A percentile compares a stretch with the other conserved stretches of the same genome.
Conservation (phyloP, 2,888 invertebrate species). For the Hydraecia micacea region DNA sequence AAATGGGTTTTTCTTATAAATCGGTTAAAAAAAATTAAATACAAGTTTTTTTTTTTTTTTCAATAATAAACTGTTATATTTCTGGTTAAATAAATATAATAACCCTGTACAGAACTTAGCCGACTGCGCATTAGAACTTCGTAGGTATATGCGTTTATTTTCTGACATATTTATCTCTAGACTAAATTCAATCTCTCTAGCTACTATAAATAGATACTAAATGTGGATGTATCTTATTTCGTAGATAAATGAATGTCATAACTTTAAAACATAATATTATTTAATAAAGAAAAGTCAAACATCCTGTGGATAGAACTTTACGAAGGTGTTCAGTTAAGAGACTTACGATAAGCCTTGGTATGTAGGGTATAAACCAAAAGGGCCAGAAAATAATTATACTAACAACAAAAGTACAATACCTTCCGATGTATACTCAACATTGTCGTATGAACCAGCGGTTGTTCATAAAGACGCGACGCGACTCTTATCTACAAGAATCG, state of each 20-base stretch:
- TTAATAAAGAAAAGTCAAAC: neutral
- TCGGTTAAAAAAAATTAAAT: neutral
- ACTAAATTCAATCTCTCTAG: slow-evolving; percentile 60
- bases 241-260: slow-evolving; percentile 54
- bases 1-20: neutral
- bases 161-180: slow-evolving; percentile 58
- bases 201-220: slow-evolving; percentile 49
- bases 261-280: slow-evolving; percentile 20
- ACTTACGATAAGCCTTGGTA: neutral
- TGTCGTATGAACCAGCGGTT: neutral
- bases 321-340: neutral
- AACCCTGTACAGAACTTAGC: slow-evolving; percentile 25
- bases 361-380: neutral
- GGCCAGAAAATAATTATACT: neutral
- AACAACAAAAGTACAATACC: neutral
- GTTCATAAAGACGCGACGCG: too few species aligned
- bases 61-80: neutral
- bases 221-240: slow-evolving; percentile 61
- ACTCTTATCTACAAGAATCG: too few species aligned
- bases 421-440: neutral
- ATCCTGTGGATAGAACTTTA: neutral
- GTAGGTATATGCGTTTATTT: slow-evolving; percentile 61
- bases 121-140: slow-evolving; percentile 55
- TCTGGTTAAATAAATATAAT: neutral
- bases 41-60: neutral